Percentiles rank a stretch among this genome's conserved stretches.
Evolutionary conservation across 2,888 invertebrate species (phyloP).

Genomic region (Drosophila nigritarsus): DNA sequence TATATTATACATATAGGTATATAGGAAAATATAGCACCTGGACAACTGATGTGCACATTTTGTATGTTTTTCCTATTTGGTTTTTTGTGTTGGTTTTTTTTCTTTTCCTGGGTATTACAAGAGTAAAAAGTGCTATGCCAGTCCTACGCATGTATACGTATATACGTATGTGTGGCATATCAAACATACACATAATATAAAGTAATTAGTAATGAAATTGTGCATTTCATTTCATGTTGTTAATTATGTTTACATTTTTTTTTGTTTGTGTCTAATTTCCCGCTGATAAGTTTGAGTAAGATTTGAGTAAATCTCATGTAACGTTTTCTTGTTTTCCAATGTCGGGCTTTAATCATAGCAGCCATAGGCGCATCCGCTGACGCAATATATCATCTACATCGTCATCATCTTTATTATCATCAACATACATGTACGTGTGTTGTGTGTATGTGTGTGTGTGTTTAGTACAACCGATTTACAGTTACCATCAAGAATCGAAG

Average conservation of each 20-base stretch:
- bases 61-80: slow-evolving; percentile 32
- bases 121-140: neutral
- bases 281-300: slow-evolving; percentile 22
- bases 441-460: neutral
- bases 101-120: neutral
- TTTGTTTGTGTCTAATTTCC: slow-evolving; percentile 13
- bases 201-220: neutral
- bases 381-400: slow-evolving; percentile 12
- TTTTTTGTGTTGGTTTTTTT: slow-evolving; percentile 3
- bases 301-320: neutral
- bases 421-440: neutral
- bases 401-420: slow-evolving; percentile 1
- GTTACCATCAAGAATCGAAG: neutral
- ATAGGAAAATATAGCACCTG: slow-evolving; percentile 23
- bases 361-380: slow-evolving; percentile 12
- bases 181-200: neutral
- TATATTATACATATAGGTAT: neutral
- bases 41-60: slow-evolving; percentile 56
- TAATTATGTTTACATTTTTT: neutral
- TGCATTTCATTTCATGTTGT: neutral
- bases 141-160: neutral
- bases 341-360: neutral
- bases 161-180: too few species aligned
- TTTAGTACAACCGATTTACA: neutral
- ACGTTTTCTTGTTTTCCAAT: slow-evolving; percentile 6